phyloP scores from a whole-genome alignment of 2,113 vertebrate genomes.

The Menidia beryllina region DNA sequence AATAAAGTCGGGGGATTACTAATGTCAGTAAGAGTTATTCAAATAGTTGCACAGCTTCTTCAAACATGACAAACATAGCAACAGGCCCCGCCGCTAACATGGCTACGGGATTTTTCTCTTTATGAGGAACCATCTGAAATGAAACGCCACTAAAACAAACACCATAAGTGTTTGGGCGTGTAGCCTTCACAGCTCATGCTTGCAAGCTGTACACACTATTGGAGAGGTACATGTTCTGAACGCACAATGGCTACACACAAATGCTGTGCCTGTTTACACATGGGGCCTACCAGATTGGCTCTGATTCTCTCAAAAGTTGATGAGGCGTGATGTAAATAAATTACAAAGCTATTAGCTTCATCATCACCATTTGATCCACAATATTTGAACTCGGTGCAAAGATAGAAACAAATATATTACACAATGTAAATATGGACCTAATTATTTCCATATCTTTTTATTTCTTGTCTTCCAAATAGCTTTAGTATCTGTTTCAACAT shows the following conservation, averaged over 20 bases:
- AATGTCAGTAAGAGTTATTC: not conserved
- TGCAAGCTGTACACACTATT: not conserved
- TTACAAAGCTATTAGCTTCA: conserved; percentile 43
- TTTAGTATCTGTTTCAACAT: not conserved
- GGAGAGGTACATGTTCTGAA: conserved; percentile 1
- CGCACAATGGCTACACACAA: not conserved
- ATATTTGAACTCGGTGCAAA: not conserved
- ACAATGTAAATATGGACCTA: not conserved
- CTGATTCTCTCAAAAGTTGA: conserved; percentile 19
- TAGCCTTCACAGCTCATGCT: too few species aligned
- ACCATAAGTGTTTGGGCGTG: too few species aligned
- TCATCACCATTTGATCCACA: conserved; percentile 27
- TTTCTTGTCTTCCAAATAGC: not conserved
- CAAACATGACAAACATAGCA: too few species aligned
- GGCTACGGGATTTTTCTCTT: not conserved
- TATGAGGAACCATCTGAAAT: conserved; percentile 4
- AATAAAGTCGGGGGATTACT: not conserved
- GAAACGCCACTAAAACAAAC: not conserved
- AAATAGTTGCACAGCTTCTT: too few species aligned
- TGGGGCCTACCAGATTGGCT: conserved; percentile 16
- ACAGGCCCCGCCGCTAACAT: not conserved
- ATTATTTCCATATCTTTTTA: not conserved
- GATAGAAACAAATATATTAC: not conserved
- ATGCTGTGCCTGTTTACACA: conserved; percentile 5
- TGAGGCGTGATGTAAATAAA: conserved; percentile 49